Evolutionary conservation across 2,888 invertebrate species (phyloP).

Genomic region (Synanthedon andrenaeformis): DNA sequence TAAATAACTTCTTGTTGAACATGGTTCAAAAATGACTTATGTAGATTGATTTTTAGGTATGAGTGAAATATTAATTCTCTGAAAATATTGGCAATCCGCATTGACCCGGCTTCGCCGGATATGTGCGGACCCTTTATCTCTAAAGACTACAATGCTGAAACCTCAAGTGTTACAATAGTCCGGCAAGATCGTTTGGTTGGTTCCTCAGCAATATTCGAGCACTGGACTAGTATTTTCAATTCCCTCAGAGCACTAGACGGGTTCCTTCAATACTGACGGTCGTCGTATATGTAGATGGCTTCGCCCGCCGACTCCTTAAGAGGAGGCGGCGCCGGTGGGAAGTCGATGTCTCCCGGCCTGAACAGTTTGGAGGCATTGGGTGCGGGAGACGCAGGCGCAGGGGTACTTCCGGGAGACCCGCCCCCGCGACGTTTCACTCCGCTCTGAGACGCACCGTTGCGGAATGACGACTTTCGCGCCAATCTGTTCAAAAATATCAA

Average conservation of each 20-base stretch:
- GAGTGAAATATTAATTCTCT: no score
- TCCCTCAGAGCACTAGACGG: neutral
- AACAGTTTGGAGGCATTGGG: slow-evolving; percentile 64
- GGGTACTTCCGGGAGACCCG: slow-evolving; percentile 46
- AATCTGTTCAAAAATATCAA: slow-evolving; percentile 44
- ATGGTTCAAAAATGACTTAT: no score
- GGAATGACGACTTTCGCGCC: slow-evolving; percentile 77
- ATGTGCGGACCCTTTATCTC: slow-evolving; percentile 6
- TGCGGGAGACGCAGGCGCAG: slow-evolving; percentile 59
- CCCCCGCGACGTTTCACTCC: slow-evolving; percentile 62
- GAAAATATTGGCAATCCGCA: no score
- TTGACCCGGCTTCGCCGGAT: neutral
- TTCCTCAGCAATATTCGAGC: slow-evolving; percentile 7
- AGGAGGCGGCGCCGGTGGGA: slow-evolving; percentile 55
- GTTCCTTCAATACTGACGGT: slow-evolving; percentile 38
- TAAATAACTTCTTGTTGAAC: no score
- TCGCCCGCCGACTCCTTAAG: slow-evolving; percentile 77
- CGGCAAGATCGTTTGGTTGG: slow-evolving; percentile 40
- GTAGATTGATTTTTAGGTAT: no score
- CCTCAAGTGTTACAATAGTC: slow-evolving; percentile 23
- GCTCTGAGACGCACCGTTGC: slow-evolving; percentile 53
- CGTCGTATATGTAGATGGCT: slow-evolving; percentile 70
- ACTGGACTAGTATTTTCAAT: slow-evolving; percentile 1
- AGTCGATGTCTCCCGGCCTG: slow-evolving; percentile 55
- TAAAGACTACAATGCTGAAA: slow-evolving; percentile 31